phyloP scores from a whole-genome alignment of 2,888 invertebrate species.

The Pyrrhosoma nymphula region DNA sequence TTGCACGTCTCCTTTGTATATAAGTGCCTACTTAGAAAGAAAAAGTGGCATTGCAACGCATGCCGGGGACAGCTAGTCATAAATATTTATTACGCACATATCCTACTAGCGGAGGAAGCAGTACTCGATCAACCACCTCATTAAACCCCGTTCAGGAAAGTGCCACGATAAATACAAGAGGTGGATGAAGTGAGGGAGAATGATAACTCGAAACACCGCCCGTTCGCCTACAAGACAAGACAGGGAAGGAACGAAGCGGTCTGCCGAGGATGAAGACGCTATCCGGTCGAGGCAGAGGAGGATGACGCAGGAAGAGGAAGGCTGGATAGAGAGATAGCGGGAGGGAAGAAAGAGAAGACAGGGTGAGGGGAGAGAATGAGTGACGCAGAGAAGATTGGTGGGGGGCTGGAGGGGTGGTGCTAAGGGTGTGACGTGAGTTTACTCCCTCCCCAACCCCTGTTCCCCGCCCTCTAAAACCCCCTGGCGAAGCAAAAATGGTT shows the following conservation, averaged over 20 bases:
- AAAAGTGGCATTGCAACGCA: too few relatives aligned
- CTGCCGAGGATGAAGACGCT: not conserved
- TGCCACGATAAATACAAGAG: not conserved
- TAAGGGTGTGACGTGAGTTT: not conserved
- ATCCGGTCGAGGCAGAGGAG: too few relatives aligned
- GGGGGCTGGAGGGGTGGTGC: not conserved
- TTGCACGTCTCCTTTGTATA: too few relatives aligned
- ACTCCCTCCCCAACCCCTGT: not conserved
- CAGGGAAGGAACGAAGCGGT: not conserved
- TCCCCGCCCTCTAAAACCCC: not conserved
- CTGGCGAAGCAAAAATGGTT: not conserved
- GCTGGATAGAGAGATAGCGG: not conserved
- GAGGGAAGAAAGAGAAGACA: not conserved
- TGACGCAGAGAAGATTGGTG: not conserved
- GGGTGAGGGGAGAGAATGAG: not conserved
- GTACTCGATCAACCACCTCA: not conserved
- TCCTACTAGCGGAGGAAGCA: not conserved
- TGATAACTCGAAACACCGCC: constrained; percentile 9
- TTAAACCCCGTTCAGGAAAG: not conserved
- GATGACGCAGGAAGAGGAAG: not conserved
- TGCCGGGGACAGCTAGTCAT: too few relatives aligned
- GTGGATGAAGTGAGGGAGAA: not conserved
- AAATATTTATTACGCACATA: too few relatives aligned
- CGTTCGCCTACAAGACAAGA: not conserved
- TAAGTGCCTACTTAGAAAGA: too few relatives aligned